Conservation (phyloP, 2,888 invertebrate species). For the Timema podura region DNA sequence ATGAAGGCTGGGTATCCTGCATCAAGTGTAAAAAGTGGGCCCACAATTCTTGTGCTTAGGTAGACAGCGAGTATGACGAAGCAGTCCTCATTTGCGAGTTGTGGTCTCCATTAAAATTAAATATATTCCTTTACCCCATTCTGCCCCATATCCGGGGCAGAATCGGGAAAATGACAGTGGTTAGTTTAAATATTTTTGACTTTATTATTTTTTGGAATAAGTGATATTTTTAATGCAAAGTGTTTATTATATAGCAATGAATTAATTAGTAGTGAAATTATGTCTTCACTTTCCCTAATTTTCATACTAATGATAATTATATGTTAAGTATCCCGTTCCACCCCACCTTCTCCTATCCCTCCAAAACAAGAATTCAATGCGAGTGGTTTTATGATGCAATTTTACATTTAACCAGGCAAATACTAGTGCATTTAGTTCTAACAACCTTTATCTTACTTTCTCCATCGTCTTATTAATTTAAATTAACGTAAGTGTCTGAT, state of each 20-base stretch:
- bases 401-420: too few species aligned
- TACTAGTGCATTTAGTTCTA: too few species aligned
- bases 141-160: neutral
- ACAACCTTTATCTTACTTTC: too few species aligned
- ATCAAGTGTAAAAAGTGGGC: constrained; percentile 21
- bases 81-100: constrained; percentile 9
- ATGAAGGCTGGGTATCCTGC: constrained; percentile 24
- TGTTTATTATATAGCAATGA: neutral
- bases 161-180: neutral
- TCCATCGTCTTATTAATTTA: too few species aligned
- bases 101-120: neutral
- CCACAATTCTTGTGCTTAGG: constrained; percentile 25
- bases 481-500: too few species aligned
- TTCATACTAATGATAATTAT: neutral
- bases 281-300: neutral
- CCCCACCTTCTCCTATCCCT: too few species aligned
- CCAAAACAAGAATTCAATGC: too few species aligned
- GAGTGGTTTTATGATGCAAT: too few species aligned
- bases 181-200: too few species aligned
- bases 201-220: neutral
- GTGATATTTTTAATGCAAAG: neutral
- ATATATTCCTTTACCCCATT: constrained; percentile 5
- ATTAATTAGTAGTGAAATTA: neutral
- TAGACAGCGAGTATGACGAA: constrained; percentile 27
- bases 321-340: neutral